Percentiles rank a stretch among this genome's conserved stretches.
phyloP scores from a whole-genome alignment of 2,888 invertebrate species.

The Litoditis marina region DNA sequence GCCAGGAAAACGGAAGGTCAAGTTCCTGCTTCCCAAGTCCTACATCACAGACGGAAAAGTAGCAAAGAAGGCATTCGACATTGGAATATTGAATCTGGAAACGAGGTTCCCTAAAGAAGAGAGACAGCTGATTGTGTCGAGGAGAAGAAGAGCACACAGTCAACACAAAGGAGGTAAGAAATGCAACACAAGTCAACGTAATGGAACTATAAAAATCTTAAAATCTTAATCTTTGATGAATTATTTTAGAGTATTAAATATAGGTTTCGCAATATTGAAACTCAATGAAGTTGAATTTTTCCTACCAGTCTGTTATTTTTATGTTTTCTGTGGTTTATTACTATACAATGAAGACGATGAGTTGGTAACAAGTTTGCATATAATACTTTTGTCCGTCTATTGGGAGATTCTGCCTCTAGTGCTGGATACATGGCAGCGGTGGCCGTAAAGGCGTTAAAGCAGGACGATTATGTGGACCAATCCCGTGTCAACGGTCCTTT shows the following conservation, averaged over 20 bases:
- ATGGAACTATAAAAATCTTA: not conserved
- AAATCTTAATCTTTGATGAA: not conserved
- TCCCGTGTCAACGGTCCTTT: too few species aligned
- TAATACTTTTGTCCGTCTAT: too few species aligned
- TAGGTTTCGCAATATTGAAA: not conserved
- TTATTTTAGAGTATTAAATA: not conserved
- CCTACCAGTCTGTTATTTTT: not conserved
- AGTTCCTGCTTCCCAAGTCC: constrained; percentile 40
- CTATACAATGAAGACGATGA: too few species aligned
- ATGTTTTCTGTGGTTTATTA: too few species aligned
- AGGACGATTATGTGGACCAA: too few species aligned
- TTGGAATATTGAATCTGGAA: constrained; percentile 38
- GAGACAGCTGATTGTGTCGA: constrained; percentile 31
- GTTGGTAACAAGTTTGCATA: too few species aligned
- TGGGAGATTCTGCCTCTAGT: too few species aligned
- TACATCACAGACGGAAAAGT: constrained; percentile 46
- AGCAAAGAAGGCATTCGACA: constrained; percentile 44
- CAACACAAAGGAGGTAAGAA: not conserved
- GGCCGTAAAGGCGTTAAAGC: too few species aligned
- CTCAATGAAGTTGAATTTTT: not conserved
- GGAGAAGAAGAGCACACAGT: constrained; percentile 22
- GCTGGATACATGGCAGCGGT: too few species aligned
- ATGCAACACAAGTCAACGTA: not conserved
- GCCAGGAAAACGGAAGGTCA: constrained; percentile 43
- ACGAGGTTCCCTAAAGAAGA: constrained; percentile 35